Conservation (phyloP, 2,113 vertebrate species). For the Nothoprocta perdicaria region DNA sequence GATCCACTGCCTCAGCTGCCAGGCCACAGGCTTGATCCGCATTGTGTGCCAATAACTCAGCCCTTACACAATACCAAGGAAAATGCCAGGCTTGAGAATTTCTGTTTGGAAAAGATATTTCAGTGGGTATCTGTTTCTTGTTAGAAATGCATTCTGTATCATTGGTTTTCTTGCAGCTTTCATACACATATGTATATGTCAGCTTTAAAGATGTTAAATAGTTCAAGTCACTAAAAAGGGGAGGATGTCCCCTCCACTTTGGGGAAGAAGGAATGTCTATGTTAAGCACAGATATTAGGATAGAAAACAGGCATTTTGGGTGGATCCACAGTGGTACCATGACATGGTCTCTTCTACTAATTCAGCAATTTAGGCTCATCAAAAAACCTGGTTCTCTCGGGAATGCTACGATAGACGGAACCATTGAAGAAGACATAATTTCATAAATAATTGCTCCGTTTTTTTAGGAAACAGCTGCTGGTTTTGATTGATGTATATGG, state of each 20-base stretch:
- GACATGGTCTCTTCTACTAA: slow-evolving; percentile 55
- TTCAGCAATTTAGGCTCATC: slow-evolving; percentile 55
- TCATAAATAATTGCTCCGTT: slow-evolving; percentile 81
- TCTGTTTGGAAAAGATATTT: neutral
- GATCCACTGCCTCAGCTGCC: neutral
- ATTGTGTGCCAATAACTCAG: neutral
- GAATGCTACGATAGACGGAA: slow-evolving; percentile 31
- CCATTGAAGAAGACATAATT: slow-evolving; percentile 77
- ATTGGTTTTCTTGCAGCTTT: neutral
- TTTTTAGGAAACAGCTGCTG: slow-evolving; percentile 63
- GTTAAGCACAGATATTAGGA: neutral
- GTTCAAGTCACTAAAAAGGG: neutral
- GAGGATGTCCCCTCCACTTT: neutral
- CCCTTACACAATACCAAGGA: neutral
- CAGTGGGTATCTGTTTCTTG: neutral
- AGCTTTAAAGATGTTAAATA: neutral
- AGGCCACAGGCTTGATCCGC: neutral
- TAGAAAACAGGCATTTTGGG: neutral
- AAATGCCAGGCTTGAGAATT: neutral
- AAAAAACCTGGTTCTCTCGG: slow-evolving; percentile 42
- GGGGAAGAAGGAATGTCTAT: neutral
- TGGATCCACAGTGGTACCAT: neutral
- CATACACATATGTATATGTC: neutral
- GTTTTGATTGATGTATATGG: slow-evolving; percentile 58
- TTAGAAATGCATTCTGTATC: rapidly evolving